These are phyloP conservation scores for Aurelia aurita complex sp. Pacific DNA, from an alignment of 30 jellyfish, hydroid and myxozoan species.

Conservation along the genomic window DNA sequence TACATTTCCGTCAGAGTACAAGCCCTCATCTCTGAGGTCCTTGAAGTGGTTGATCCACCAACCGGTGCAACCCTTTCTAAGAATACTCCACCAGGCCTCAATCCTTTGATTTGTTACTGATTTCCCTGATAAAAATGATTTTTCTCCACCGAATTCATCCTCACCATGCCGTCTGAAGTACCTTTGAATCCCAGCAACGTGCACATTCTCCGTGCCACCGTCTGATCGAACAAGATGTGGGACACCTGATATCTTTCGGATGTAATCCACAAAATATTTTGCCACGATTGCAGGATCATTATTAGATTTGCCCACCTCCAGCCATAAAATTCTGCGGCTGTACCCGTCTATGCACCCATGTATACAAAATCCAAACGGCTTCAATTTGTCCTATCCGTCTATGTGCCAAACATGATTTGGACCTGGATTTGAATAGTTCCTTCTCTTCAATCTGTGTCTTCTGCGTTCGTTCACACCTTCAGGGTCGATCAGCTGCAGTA, in stretches of 20 bases:
- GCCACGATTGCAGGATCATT: conserved; percentile 39
- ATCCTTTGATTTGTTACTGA: conserved; percentile 43
- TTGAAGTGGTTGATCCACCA: conserved; percentile 54
- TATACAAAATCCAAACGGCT: conserved; percentile 36
- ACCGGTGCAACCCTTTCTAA: conserved; percentile 5
- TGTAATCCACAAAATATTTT: conserved; percentile 5
- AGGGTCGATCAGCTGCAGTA: conserved; percentile 24
- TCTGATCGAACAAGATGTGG: conserved; percentile 35
- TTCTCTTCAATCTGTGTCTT: conserved; percentile 18
- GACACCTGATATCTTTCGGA: background rate
- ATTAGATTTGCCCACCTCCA: conserved; percentile 12
- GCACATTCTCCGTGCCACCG: conserved; percentile 37
- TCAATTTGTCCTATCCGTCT: conserved; percentile 49
- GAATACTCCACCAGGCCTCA: conserved; percentile 49
- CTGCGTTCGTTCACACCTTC: conserved; percentile 50
- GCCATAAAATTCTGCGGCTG: conserved; percentile 50
- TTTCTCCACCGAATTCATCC: conserved; percentile 7
- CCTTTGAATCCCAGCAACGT: conserved; percentile 42
- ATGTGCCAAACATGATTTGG: conserved; percentile 55
- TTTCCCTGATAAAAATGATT: conserved; percentile 19
- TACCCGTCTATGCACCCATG: conserved; percentile 47
- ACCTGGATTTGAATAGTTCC: conserved; percentile 14
- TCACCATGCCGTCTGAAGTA: conserved; percentile 8
- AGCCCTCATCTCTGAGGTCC: conserved; percentile 30
- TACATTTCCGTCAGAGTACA: background rate